Percentiles rank a stretch among this genome's conserved stretches.
Conservation (phyloP, 2,113 vertebrate species). For the Pipra filicauda region DNA sequence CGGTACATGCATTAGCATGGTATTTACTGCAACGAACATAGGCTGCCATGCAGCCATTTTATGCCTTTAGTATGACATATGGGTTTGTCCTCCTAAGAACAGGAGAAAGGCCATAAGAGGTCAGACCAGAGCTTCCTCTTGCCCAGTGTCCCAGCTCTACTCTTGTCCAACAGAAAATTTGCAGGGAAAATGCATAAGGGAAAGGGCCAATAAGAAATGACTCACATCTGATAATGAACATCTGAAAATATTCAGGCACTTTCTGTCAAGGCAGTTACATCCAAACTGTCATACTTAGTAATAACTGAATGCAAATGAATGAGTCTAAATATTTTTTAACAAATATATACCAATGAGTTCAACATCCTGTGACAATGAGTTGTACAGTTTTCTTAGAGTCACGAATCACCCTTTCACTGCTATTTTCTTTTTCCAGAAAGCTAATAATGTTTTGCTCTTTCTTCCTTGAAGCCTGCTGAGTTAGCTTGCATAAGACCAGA, state of each 20-base stretch:
- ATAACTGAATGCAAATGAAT: not conserved
- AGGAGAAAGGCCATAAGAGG: not conserved
- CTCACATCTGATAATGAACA: not conserved
- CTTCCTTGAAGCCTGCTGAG: not conserved
- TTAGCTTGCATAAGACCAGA: not conserved
- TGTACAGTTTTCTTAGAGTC: not conserved
- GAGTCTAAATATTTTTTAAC: not conserved
- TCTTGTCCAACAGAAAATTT: not conserved
- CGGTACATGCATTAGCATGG: not conserved
- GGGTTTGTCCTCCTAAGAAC: not conserved
- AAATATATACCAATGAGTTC: not conserved
- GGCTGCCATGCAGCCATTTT: not conserved
- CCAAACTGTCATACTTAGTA: not conserved
- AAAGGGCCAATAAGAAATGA: not conserved
- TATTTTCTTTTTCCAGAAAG: not conserved
- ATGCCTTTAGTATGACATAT: not conserved
- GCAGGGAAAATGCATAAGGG: not conserved
- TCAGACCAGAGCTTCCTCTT: not conserved
- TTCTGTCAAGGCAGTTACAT: not conserved
- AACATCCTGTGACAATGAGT: not conserved
- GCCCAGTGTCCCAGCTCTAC: rapidly evolving
- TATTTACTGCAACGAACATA: not conserved
- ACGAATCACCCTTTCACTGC: not conserved
- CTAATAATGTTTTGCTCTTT: not conserved
- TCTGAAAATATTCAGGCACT: not conserved